These are phyloP conservation scores for Melangyna quadrimaculata DNA, from an alignment of 2,888 invertebrate species.

Conservation along the genomic window DNA sequence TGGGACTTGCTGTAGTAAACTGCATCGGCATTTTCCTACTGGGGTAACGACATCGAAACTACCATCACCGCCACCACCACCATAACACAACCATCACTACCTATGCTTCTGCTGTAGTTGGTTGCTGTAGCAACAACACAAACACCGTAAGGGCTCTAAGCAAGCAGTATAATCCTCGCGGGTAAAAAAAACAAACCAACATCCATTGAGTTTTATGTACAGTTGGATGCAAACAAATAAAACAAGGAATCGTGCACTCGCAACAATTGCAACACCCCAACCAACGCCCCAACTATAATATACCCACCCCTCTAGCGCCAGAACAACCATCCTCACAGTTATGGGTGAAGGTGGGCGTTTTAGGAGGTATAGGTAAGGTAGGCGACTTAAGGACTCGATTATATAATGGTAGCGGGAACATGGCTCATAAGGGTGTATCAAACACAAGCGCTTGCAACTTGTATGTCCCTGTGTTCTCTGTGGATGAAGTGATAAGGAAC, in stretches of 20 bases:
- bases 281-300: background rate
- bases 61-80: background rate
- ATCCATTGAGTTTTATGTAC: conserved; percentile 25
- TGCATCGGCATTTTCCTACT: conserved; percentile 12
- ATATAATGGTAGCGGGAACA: background rate
- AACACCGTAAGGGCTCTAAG: conserved; percentile 36
- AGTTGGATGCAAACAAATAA: conserved; percentile 46
- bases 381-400: conserved; percentile 28
- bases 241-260: conserved; percentile 35
- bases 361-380: background rate
- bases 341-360: background rate
- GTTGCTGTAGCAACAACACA: background rate
- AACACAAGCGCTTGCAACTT: conserved; percentile 20
- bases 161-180: conserved; percentile 39
- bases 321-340: background rate
- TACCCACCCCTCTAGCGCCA: background rate
- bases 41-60: background rate
- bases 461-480: background rate
- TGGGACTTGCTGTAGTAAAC: conserved; percentile 62
- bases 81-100: background rate
- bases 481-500: conserved; percentile 19
- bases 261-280: conserved; percentile 46
- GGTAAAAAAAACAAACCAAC: conserved; percentile 49
- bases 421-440: conserved; percentile 26
- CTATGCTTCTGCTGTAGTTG: no score